Evolutionary conservation across 2,888 invertebrate species (phyloP).

Genomic region (Cheilosia variabilis): DNA sequence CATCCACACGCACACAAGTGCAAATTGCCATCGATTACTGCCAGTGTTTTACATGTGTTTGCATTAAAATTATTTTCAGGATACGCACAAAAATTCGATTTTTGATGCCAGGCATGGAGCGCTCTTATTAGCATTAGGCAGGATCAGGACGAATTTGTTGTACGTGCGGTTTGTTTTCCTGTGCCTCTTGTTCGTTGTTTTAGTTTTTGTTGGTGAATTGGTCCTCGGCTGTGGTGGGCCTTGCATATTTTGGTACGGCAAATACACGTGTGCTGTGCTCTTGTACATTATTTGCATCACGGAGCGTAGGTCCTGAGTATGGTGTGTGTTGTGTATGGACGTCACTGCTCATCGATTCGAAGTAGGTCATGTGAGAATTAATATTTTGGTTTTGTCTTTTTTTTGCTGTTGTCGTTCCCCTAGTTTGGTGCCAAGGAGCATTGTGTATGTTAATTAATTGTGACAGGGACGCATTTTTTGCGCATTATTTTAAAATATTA

Average conservation of each 20-base stretch:
- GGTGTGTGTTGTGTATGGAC: conserved; percentile 35
- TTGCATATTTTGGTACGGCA: conserved; percentile 23
- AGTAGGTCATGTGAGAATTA: conserved; percentile 72
- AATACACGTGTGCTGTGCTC: conserved; percentile 39
- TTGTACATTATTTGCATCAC: conserved; percentile 56
- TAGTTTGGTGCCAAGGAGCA: conserved; percentile 57
- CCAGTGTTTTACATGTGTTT: conserved; percentile 70
- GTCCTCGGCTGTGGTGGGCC: conserved; percentile 25
- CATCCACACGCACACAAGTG: conserved; percentile 37
- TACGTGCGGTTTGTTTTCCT: conserved; percentile 14
- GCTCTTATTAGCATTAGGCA: conserved; percentile 31
- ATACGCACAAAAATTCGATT: conserved; percentile 64
- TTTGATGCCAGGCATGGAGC: conserved; percentile 48
- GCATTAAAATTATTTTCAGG: conserved; percentile 66
- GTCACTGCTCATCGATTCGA: conserved; percentile 45
- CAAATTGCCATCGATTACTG: conserved; percentile 67
- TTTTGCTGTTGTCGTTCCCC: conserved; percentile 15
- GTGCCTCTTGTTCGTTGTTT: conserved; percentile 7
- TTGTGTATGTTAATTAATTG: conserved; percentile 69
- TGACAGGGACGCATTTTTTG: conserved; percentile 55
- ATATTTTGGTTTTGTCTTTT: conserved; percentile 34
- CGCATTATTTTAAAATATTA: conserved; percentile 60
- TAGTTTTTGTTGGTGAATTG: conserved; percentile 18
- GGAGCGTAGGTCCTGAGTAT: conserved; percentile 24
- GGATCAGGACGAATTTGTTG: conserved; percentile 31